Base-by-base conservation (phyloP, 2,888 invertebrate genomes). In the Subacronicta megacephala region DNA sequence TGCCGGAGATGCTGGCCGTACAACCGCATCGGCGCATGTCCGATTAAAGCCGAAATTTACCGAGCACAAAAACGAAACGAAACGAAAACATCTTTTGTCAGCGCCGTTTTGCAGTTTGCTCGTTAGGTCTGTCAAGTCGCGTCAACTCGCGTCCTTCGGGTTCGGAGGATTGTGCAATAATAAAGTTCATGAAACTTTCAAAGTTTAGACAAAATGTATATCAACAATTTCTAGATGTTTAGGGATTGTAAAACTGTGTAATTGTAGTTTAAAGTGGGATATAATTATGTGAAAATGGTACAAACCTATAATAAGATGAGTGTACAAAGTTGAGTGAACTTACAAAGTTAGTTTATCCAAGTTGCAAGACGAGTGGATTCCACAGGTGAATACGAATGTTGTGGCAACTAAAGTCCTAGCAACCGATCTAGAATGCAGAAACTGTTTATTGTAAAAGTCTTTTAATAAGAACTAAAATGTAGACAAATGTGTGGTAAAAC, bases 371-470 rank as follows among this genome's bases (percentile, higher is more conserved):
- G 68, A 84, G 80, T 78, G 76, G 88, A 88, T 91, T 88, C 90
- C 87, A 92, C 92, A 91, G 90, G 92, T 93, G 90, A 85, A 63
- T 78, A 51, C 77, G 77, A 83, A 84, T 93, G 94, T 94, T 94
- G 94, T 94, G 94, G 79, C 80, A 77, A 73, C 72, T 80, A 77
- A 88, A 78, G 87, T 83, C 94, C 87, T 94, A 92, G 93, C 93
- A 94, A 94, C 94, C 82, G 76, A 61, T 70, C 55, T 49, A 74
- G 78, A 77, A 80, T 80, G 75, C 72, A 47, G 57, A 56, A 46
- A 50, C 64, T 53, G 37, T 44, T 36, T 40, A 45, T 46, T 62
- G 46, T 69, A 58, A 52, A 62, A 60, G 56, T 72, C 65, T 50
- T 42, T 42, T n/a, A n/a, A n/a, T n/a, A 41, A 33, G 44, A 52